Evolutionary conservation across 2,113 vertebrate species (phyloP), one percentile per base, ranked within the genome.

Genomic region (human (Homo sapiens)): DNA sequence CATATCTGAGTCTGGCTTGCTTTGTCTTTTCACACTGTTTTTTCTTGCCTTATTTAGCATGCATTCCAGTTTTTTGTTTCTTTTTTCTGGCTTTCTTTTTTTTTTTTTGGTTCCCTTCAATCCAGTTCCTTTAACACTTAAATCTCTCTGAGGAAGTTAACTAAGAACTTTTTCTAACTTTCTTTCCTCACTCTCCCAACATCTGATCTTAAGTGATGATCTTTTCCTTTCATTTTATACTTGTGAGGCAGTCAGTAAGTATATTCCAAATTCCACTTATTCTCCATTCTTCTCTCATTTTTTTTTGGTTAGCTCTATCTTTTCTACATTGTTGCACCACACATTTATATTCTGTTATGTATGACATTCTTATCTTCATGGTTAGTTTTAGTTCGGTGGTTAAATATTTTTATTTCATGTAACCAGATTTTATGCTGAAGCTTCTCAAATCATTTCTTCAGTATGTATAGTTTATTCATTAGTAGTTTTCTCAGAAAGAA

Each of bases 381-480:
- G 25, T 89, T 87, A 45, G 27, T 75, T 80, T 91, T 76, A 59
- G 35, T 92, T 88, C 3, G 66, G 1, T 75, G 23, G 45, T 57
- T 84, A 45, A 70, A 38, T n/a, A 25, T 12, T 55, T 92, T 92
- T 92, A 92, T 43, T 92, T 95, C 17, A n/a, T 50, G 61, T 40
- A 64, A 73, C 17, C 64, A 93, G 14, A 75, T 90, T 43, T 94
- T 82, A 66, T 89, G 25, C 55, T 95, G 79, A 86, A 66, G n/a
- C 18, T 93, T 81, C 95, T 93, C 22, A 66, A n/a, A 22, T 87
- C 22, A 70, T 86, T 93, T 90, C n/a, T 90, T 86, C 14, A 30
- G 30, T 68, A 52, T n/a, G 5, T 75, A 32, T 82, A 61, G 20
- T 93, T 96, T 73, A 27, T 57, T 57, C 2, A 75, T 86, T 32